Conservation (phyloP, 2,888 invertebrate species). For the Drosophila prostipennis region DNA sequence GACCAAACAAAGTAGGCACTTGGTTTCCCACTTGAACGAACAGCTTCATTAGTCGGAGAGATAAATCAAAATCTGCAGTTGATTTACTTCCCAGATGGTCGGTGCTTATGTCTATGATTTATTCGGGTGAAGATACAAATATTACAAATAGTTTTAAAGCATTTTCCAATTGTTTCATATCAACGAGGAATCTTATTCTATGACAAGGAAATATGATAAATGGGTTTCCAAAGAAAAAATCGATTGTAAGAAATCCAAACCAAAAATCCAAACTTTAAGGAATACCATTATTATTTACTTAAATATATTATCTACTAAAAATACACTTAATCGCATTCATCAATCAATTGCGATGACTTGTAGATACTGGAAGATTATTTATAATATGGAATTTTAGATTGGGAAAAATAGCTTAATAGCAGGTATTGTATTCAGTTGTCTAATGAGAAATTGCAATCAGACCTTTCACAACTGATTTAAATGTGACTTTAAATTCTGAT, state of each 20-base stretch:
- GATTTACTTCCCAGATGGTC: conserved; percentile 46
- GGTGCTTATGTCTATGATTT: conserved; percentile 23
- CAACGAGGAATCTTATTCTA: background rate
- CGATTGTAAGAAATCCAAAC: background rate
- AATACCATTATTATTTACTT: background rate
- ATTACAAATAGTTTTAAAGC: background rate
- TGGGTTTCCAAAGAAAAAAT: background rate
- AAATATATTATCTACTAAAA: background rate
- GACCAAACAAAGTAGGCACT: conserved; percentile 40
- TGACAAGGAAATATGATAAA: background rate
- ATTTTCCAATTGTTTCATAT: conserved; percentile 1
- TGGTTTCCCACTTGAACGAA: conserved; percentile 43
- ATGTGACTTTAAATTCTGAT: background rate
- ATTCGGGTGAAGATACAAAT: conserved; percentile 1
- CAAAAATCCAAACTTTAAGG: background rate
- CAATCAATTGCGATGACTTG: background rate
- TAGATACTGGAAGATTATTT: background rate
- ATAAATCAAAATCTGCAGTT: conserved; percentile 44
- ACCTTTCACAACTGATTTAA: background rate
- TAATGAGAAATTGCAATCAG: background rate
- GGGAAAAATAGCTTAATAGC: background rate
- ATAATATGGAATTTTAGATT: background rate
- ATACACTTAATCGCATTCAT: background rate
- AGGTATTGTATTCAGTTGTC: background rate
- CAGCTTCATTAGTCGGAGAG: conserved; percentile 33